phyloP scores from a whole-genome alignment of 23 tunicate genomes.

The Oikopleura dioica region DNA sequence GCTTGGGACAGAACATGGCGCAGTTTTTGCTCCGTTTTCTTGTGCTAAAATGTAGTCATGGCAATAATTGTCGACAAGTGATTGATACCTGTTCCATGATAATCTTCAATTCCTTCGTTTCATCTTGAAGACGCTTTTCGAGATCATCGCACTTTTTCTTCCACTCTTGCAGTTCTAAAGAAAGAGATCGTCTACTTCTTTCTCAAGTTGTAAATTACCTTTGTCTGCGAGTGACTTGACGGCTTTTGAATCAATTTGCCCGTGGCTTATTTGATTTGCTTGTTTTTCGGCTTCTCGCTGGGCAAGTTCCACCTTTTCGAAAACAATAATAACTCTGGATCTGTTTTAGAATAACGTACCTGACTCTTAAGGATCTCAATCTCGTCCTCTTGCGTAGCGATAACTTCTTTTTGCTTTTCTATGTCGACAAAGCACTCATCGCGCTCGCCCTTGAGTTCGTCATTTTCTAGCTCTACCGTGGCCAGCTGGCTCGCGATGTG shows the following conservation, averaged over 20 bases:
- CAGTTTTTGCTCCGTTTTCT: not conserved
- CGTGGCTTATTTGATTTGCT: not conserved
- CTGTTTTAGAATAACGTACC: not conserved
- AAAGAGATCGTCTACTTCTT: not conserved
- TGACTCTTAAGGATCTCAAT: not conserved
- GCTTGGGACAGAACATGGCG: not conserved
- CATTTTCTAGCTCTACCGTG: not conserved
- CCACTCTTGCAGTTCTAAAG: not conserved
- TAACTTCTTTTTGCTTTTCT: not conserved
- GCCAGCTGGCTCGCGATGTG: not conserved
- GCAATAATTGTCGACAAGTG: not conserved
- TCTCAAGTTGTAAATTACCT: no score
- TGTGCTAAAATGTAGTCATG: not conserved
- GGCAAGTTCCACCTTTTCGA: not conserved
- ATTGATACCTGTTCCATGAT: not conserved
- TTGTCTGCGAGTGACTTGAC: no score
- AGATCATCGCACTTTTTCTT: not conserved
- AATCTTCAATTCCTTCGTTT: not conserved
- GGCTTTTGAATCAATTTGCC: not conserved
- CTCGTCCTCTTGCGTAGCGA: not conserved
- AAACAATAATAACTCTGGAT: not conserved
- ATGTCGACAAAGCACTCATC: not conserved
- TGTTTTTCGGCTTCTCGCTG: constrained; percentile 1
- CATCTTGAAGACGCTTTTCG: not conserved
- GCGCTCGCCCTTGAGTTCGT: not conserved